These are phyloP conservation scores for Strigops habroptila DNA, from an alignment of 2,113 vertebrate species.

Conservation along the genomic window DNA sequence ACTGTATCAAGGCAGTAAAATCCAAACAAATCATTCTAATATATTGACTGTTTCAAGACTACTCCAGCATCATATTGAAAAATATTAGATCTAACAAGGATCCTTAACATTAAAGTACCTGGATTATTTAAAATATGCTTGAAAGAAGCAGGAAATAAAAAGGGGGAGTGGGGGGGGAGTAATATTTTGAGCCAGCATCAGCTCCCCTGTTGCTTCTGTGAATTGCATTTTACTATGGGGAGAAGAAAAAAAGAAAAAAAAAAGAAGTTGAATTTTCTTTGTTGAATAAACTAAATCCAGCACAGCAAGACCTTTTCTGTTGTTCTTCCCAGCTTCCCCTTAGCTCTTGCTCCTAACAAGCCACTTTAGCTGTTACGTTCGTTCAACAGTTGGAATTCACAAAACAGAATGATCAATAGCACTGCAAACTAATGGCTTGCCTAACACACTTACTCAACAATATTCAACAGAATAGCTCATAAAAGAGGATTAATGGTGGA, in stretches of 20 bases:
- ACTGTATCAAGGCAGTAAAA: background rate
- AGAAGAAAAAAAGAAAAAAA: background rate
- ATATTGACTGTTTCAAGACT: background rate
- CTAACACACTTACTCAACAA: background rate
- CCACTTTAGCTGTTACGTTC: background rate
- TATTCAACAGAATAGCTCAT: background rate
- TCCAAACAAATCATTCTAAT: background rate
- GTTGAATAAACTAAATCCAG: background rate
- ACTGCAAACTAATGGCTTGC: background rate
- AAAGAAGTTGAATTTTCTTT: background rate
- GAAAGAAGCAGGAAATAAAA: background rate
- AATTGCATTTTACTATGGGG: background rate
- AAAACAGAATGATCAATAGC: background rate
- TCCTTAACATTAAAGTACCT: background rate
- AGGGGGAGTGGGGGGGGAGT: background rate
- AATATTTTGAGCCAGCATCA: background rate
- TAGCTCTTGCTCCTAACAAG: background rate
- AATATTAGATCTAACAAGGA: background rate
- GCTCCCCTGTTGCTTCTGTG: background rate
- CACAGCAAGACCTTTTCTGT: background rate
- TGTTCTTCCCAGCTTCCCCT: background rate
- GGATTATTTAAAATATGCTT: background rate
- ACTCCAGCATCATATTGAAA: background rate
- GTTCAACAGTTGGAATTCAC: background rate
- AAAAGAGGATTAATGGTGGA: background rate